Evolutionary conservation across 2,797 vertebrate genomes (phyloP).

Genomic region (Lithobates sylvaticus): DNA sequence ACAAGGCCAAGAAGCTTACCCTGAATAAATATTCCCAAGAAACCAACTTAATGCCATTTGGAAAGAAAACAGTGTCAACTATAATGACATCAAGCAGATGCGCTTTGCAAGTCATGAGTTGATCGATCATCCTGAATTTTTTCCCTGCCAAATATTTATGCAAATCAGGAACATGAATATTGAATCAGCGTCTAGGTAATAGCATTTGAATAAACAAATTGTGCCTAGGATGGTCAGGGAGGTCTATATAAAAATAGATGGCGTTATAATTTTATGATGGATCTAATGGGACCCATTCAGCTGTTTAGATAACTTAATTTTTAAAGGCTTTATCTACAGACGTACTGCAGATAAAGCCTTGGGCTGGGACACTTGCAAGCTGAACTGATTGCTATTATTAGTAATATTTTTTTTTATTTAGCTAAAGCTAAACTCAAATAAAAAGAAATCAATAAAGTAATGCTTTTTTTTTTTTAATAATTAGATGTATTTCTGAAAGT

Average conservation of each 20-base stretch:
- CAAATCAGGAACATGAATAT: slow-evolving; percentile 52
- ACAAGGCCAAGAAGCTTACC: slow-evolving; percentile 58
- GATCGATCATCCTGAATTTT: slow-evolving; percentile 43
- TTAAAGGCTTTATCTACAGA: neutral
- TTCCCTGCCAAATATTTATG: slow-evolving; percentile 50
- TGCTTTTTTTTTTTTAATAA: no score
- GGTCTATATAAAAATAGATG: neutral
- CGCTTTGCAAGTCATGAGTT: slow-evolving; percentile 44
- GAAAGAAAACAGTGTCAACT: slow-evolving; percentile 60
- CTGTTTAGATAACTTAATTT: neutral
- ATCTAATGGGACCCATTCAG: neutral
- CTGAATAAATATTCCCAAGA: slow-evolving; percentile 60
- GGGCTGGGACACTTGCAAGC: no score
- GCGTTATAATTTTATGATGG: neutral
- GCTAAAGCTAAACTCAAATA: no score
- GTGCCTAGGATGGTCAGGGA: slow-evolving; percentile 5
- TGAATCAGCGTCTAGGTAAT: slow-evolving; percentile 45
- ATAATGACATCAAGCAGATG: slow-evolving; percentile 61
- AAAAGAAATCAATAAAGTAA: no score
- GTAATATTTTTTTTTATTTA: no score
- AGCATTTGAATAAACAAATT: slow-evolving; percentile 33
- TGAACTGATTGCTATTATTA: no score
- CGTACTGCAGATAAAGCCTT: neutral
- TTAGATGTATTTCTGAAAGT: no score
- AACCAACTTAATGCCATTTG: slow-evolving; percentile 60